A percentile compares a stretch with the other conserved stretches of the same genome.
Conservation (phyloP, 92 coral and sea anemone species). For the Porites lobata region DNA sequence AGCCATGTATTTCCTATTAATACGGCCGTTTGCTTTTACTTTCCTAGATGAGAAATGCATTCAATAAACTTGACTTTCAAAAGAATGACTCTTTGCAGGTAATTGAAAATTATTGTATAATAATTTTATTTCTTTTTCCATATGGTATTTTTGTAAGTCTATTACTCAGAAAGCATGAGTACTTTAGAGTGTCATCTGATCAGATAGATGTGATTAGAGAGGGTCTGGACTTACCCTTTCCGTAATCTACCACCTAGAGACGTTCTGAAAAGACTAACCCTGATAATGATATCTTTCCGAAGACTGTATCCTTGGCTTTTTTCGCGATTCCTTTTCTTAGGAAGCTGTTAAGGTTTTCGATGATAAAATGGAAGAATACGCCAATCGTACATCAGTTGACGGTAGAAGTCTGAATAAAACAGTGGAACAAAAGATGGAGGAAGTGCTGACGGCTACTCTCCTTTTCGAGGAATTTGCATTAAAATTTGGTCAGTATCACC, state of each 20-base stretch:
- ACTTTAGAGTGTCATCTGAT: too few relatives aligned
- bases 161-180: too few relatives aligned
- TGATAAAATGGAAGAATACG: not conserved
- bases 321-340: not conserved
- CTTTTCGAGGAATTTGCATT: conserved; percentile 1
- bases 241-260: too few relatives aligned
- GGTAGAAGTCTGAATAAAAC: not conserved
- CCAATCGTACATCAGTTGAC: not conserved
- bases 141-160: too few relatives aligned
- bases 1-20: not conserved
- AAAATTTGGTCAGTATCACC: conserved; percentile 8
- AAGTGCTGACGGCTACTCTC: not conserved
- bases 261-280: too few relatives aligned
- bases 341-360: not conserved
- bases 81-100: conserved; percentile 15
- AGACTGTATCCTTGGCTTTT: too few relatives aligned
- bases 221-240: too few relatives aligned
- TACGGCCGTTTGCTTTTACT: not conserved
- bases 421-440: not conserved
- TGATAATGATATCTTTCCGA: too few relatives aligned
- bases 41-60: not conserved
- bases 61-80: not conserved
- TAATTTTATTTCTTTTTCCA: too few relatives aligned
- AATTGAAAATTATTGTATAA: too few relatives aligned
- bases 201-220: too few relatives aligned